Percentiles rank a stretch among this genome's conserved stretches.
Evolutionary conservation across 2,888 invertebrate species (phyloP).

Genomic region (Rhogogaster chlorosoma): DNA sequence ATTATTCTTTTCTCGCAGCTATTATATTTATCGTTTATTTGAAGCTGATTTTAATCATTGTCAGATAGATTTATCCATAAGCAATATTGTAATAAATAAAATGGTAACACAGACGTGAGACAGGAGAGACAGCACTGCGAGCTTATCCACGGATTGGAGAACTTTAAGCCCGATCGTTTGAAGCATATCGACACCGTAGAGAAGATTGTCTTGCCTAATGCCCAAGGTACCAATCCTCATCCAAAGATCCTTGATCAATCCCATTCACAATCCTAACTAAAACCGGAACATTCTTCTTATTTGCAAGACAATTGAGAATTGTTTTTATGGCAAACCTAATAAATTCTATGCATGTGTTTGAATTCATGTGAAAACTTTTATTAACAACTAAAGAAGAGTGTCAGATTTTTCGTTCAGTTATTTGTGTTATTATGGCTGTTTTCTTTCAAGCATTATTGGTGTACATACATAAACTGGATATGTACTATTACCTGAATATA

Average conservation of each 20-base stretch:
- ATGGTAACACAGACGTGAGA: conserved; percentile 82
- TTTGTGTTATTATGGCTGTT: conserved; percentile 6
- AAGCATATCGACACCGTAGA: conserved; percentile 90
- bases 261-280: conserved; percentile 28
- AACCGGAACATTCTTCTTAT: conserved; percentile 27
- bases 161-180: conserved; percentile 87
- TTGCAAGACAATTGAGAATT: background rate
- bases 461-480: background rate
- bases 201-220: conserved; percentile 91
- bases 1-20: background rate
- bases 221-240: conserved; percentile 83
- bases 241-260: conserved; percentile 44
- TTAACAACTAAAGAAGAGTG: conserved; percentile 11
- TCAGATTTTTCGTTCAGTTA: background rate
- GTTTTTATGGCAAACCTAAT: background rate
- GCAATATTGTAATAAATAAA: conserved; percentile 57
- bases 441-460: background rate
- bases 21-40: background rate
- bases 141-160: conserved; percentile 87
- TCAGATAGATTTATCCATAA: conserved; percentile 33
- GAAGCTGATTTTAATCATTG: background rate
- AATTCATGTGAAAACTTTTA: conserved; percentile 16
- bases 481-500: background rate
- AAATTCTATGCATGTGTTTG: conserved; percentile 36
- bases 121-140: conserved; percentile 88